Evolutionary conservation across 2,113 vertebrate genomes (phyloP).

Genomic region (Pholis gunnellus): DNA sequence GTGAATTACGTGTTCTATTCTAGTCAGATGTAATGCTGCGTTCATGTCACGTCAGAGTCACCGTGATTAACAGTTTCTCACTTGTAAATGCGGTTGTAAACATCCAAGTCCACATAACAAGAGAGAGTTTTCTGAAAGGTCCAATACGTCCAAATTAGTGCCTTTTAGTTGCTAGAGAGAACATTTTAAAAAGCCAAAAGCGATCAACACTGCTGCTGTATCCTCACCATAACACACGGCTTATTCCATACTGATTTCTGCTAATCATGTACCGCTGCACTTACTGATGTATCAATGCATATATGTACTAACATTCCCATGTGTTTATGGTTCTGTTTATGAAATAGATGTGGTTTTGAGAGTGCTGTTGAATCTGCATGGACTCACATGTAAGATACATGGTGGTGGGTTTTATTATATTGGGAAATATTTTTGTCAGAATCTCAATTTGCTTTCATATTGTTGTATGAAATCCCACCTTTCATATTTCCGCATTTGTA

Average conservation of each 20-base stretch:
- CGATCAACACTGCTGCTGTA: constrained; percentile 16
- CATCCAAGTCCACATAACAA: neutral
- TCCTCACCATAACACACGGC: neutral
- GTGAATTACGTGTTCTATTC: neutral
- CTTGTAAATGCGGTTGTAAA: neutral
- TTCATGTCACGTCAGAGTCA: neutral
- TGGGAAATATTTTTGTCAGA: constrained; percentile 15
- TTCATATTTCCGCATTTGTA: neutral
- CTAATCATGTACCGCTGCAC: constrained; percentile 45
- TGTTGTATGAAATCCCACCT: neutral
- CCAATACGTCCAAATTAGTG: neutral
- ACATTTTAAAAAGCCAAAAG: neutral
- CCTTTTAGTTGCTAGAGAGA: neutral
- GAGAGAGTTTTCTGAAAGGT: neutral
- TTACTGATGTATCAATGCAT: constrained; percentile 13
- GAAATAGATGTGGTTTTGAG: neutral
- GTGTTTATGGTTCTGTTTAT: constrained; percentile 16
- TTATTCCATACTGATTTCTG: neutral
- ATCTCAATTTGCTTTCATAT: neutral
- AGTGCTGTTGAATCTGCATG: neutral
- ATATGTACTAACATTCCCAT: constrained; percentile 7
- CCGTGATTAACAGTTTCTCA: neutral
- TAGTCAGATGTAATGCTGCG: neutral
- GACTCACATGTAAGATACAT: neutral
- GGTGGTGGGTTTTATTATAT: constrained; percentile 57